A percentile compares a stretch with the other conserved stretches of the same genome.
These are phyloP conservation scores for Drosophila mettleri DNA, from an alignment of 2,888 invertebrate genomes.

Conservation along the genomic window DNA sequence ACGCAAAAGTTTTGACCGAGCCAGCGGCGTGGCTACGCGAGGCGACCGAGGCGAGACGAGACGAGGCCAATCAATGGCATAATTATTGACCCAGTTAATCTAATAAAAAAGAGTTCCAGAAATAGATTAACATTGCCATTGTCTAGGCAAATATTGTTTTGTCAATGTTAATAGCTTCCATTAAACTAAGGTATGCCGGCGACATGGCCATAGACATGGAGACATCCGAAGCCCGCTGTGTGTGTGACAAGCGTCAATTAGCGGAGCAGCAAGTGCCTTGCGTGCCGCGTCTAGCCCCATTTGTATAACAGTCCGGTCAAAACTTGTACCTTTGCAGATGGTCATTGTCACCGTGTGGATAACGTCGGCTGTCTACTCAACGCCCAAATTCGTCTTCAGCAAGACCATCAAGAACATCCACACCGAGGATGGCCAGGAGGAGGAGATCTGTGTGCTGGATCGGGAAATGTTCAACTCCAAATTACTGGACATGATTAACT, in stretches of 20 bases:
- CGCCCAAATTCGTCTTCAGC: constrained; percentile 93
- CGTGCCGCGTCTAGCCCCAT: constrained; percentile 40
- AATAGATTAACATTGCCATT: constrained; percentile 10
- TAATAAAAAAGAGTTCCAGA: constrained; percentile 9
- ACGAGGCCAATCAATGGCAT: constrained; percentile 17
- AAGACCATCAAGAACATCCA: constrained; percentile 89
- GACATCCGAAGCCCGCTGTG: constrained; percentile 21
- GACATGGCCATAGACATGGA: constrained; percentile 17
- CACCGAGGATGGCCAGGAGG: constrained; percentile 83
- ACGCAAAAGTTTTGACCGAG: constrained; percentile 40
- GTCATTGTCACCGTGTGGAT: constrained; percentile 93
- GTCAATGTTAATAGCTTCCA: constrained; percentile 52
- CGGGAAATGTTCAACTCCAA: constrained; percentile 92
- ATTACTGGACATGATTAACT: constrained; percentile 92
- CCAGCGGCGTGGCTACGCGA: constrained; percentile 26
- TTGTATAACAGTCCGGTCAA: constrained; percentile 1
- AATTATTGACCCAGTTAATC: constrained; percentile 26
- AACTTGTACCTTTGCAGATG: constrained; percentile 86
- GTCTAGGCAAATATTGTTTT: constrained; percentile 39
- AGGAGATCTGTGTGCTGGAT: constrained; percentile 89
- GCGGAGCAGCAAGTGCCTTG: constrained; percentile 41
- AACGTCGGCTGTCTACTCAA: constrained; percentile 92
- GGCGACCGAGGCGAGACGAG: background rate
- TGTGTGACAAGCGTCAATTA: constrained; percentile 51
- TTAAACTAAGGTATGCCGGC: constrained; percentile 42